A percentile compares a stretch with the other conserved stretches of the same genome.
Evolutionary conservation across 2,113 vertebrate species (phyloP).

Genomic region (Aplodontia rufa): DNA sequence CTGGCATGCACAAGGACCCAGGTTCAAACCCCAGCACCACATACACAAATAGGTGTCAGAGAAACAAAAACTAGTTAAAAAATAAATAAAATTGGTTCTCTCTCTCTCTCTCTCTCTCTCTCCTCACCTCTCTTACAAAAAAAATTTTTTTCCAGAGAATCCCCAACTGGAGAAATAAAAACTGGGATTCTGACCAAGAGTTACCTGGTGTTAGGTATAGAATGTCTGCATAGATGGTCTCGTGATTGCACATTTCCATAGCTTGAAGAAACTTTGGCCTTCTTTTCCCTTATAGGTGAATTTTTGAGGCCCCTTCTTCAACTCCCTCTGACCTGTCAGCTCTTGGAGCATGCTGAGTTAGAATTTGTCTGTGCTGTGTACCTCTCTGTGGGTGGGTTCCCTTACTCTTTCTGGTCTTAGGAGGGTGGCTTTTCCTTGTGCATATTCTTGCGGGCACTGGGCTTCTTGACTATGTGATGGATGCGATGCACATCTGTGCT

Average conservation of each 20-base stretch:
- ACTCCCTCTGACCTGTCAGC: neutral
- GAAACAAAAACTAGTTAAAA: no score
- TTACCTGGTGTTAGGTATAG: neutral
- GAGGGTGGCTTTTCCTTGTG: neutral
- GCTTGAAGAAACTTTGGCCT: neutral
- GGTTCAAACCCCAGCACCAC: no score
- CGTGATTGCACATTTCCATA: neutral
- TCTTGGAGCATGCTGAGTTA: neutral
- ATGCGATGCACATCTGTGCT: accelerated
- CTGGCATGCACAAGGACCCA: no score
- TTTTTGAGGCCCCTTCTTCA: neutral
- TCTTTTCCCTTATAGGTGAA: neutral
- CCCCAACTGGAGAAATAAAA: neutral
- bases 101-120: no score
- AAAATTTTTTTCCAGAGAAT: no score
- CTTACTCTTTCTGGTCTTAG: neutral
- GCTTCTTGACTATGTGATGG: no score
- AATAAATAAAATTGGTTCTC: no score
- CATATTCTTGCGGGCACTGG: neutral
- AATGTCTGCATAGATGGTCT: neutral
- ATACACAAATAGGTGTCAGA: no score
- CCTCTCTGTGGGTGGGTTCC: neutral
- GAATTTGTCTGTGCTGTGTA: neutral
- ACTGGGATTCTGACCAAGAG: neutral
- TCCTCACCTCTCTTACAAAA: no score